phyloP scores from a whole-genome alignment of 2,113 vertebrate genomes.

The Brevimyrus niger region DNA sequence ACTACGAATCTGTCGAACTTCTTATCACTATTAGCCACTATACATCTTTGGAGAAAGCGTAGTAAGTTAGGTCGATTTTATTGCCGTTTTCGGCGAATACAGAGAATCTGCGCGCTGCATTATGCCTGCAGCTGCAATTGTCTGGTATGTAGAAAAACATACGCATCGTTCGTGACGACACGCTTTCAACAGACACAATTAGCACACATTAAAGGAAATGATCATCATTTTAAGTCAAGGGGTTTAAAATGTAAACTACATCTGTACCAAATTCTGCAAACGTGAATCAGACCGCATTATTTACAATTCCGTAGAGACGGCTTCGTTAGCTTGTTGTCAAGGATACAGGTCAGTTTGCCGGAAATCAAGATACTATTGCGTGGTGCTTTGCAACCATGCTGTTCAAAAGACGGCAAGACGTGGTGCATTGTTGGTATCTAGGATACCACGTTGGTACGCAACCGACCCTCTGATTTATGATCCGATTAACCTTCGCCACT shows the following conservation, averaged over 20 bases:
- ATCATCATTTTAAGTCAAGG: neutral
- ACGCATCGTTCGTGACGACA: neutral
- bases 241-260: neutral
- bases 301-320: neutral
- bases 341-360: constrained; percentile 4
- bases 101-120: neutral
- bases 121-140: neutral
- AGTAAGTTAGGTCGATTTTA: neutral
- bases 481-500: neutral
- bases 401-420: constrained; percentile 1
- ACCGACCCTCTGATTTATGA: neutral
- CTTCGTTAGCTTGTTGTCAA: constrained; percentile 16
- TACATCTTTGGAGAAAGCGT: neutral
- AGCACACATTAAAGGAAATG: neutral
- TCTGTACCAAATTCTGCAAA: neutral
- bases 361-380: neutral
- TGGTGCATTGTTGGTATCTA: neutral
- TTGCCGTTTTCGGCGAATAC: neutral
- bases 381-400: neutral
- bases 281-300: neutral
- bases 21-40: neutral
- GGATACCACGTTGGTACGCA: neutral
- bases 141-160: neutral
- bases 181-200: neutral
- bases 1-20: neutral